Base-by-base conservation (phyloP, 1,140 invertebrate genomes). In the Ips nitidus region DNA sequence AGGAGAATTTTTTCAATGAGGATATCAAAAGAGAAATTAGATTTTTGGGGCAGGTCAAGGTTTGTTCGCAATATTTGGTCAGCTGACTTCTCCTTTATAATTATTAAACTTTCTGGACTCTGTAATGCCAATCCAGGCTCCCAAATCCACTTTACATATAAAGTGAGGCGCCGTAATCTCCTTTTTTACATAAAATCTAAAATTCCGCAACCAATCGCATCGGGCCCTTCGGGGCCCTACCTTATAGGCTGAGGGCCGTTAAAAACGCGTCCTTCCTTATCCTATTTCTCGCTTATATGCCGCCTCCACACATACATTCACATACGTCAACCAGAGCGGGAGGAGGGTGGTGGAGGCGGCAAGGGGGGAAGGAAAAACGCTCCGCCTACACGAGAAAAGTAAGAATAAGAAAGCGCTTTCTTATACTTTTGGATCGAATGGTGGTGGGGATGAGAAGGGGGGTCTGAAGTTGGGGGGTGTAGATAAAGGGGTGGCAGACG, bases 101-200 rank as follows among this genome's bases (percentile, higher is more conserved):
- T 22, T 22, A 22, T 22, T 22, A 22, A 22, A 22, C 22, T 22
- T 22, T 22, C 22, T 22, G 22, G 22, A 22, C 22, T 22, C 22
- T 22, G 22, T 22, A 22, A 22, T 22, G 22, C 22, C 0, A 22
- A 22, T 22, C 22, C 22, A 22, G 22, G 22, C 22, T 22, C 22
- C 22, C 22, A 22, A 22, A 22, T 22, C 22, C 22, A 22, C 22
- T 22, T 22, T 22, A 22, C 22, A 22, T 22, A 22, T 52, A 65
- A 65, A 65, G 63, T 56, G 63, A 56, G 52, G 53, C 45, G 42
- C 50, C 53, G 63, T 7, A 50, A 42, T 50, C 63, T 55, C 52
- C 56, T 63, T 65, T 55, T 65, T 65, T 65, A 65, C 63, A 65
- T 65, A 65, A 65, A 65, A 65, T 65, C 63, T 65, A 65, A 65